These are phyloP conservation scores for Scaptomyza graminum DNA, from an alignment of 1,140 invertebrate species.

Conservation along the genomic window DNA sequence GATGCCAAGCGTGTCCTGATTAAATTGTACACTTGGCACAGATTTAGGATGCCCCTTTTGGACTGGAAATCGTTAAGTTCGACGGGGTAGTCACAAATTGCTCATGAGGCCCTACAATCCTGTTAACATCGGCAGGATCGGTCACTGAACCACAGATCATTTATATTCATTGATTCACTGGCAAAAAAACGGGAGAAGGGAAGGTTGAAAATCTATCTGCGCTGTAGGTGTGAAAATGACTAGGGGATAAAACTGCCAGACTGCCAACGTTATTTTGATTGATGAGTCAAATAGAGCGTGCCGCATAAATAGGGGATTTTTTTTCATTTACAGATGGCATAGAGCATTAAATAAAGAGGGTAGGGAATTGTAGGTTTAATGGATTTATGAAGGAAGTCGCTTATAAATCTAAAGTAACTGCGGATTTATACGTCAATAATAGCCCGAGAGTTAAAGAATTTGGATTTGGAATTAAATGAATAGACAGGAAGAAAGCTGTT, in stretches of 20 bases:
- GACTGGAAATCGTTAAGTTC: slow-evolving; percentile 16
- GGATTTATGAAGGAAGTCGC: slow-evolving; percentile 58
- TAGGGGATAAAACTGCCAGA: slow-evolving; percentile 50
- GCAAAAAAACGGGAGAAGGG: neutral
- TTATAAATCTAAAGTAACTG: slow-evolving; percentile 38
- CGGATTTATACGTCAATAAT: slow-evolving; percentile 55
- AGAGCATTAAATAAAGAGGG: neutral
- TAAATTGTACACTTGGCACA: slow-evolving; percentile 67
- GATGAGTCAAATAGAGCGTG: slow-evolving; percentile 75
- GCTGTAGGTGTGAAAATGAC: slow-evolving; percentile 62
- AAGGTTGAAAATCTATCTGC: slow-evolving; percentile 29
- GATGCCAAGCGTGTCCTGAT: slow-evolving; percentile 46
- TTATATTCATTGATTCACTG: slow-evolving; percentile 65
- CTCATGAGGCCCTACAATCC: slow-evolving; percentile 34
- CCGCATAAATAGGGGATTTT: slow-evolving; percentile 68
- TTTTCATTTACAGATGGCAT: slow-evolving; percentile 35
- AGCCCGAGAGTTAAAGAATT: neutral
- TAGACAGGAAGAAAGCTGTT: slow-evolving; percentile 24
- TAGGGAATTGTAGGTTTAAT: slow-evolving; percentile 41
- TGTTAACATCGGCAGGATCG: slow-evolving; percentile 40
- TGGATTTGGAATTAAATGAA: slow-evolving; percentile 2
- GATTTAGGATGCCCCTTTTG: slow-evolving; percentile 17
- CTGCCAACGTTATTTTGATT: slow-evolving; percentile 56
- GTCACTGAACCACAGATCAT: slow-evolving; percentile 60
- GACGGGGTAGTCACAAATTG: slow-evolving; percentile 49